phyloP scores from a whole-genome alignment of 2,113 vertebrate species.

The Arvicanthis niloticus region DNA sequence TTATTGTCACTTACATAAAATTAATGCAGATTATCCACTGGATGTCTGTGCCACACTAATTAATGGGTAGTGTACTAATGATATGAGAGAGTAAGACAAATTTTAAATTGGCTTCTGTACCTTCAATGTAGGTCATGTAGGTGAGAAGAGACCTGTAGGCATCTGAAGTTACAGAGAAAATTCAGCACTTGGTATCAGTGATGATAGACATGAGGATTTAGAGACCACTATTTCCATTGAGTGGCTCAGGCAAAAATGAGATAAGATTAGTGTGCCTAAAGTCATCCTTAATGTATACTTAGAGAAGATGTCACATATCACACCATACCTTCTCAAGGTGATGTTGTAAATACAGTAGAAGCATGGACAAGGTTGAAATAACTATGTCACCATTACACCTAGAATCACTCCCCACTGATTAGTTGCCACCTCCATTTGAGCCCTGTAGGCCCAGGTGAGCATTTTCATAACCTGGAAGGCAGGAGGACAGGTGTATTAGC shows the following conservation, averaged over 20 bases:
- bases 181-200: neutral
- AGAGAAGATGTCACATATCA: neutral
- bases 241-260: neutral
- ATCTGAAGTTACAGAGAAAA: conserved; percentile 53
- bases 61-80: conserved; percentile 63
- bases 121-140: conserved; percentile 3
- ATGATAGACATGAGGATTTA: neutral
- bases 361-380: neutral
- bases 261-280: neutral
- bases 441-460: neutral
- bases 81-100: conserved; percentile 55
- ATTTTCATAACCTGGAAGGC: neutral
- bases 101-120: conserved; percentile 43
- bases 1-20: conserved; percentile 65
- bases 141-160: conserved; percentile 12
- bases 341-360: neutral
- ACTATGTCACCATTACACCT: neutral
- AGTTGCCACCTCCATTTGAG: neutral
- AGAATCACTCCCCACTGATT: conserved; percentile 11
- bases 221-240: neutral
- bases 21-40: conserved; percentile 57
- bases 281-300: neutral
- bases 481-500: neutral
- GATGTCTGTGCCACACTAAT: conserved; percentile 54
- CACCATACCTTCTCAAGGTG: neutral